These are phyloP conservation scores for Chymomyza amoena DNA, from an alignment of 2,888 invertebrate genomes.

Conservation along the genomic window DNA sequence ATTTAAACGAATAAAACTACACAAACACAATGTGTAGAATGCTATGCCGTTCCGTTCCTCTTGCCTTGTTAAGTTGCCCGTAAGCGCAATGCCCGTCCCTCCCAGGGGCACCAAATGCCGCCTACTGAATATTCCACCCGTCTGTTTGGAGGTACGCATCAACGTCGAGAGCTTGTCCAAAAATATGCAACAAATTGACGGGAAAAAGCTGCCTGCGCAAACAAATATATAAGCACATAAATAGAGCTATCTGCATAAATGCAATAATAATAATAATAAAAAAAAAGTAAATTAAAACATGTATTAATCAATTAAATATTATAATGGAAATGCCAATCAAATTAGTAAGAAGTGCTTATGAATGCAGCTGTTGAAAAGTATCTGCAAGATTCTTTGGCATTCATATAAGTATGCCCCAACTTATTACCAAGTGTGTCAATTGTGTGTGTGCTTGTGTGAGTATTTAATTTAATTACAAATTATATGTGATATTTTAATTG, in stretches of 20 bases:
- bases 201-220: constrained; percentile 44
- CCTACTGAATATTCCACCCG: neutral
- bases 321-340: neutral
- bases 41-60: neutral
- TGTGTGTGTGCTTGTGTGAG: neutral
- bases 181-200: constrained; percentile 51
- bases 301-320: neutral
- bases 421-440: neutral
- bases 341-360: neutral
- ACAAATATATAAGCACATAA: constrained; percentile 9
- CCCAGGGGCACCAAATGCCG: neutral
- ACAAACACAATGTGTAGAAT: constrained; percentile 33
- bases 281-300: neutral
- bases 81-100: neutral
- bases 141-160: neutral
- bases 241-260: neutral
- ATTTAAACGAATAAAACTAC: constrained; percentile 71
- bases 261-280: neutral
- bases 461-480: neutral
- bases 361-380: neutral
- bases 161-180: neutral
- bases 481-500: neutral
- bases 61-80: neutral
- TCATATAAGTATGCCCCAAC: neutral
- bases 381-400: neutral